Base-by-base conservation (phyloP, 2,113 vertebrate species). In the Taurulus bubalis region DNA sequence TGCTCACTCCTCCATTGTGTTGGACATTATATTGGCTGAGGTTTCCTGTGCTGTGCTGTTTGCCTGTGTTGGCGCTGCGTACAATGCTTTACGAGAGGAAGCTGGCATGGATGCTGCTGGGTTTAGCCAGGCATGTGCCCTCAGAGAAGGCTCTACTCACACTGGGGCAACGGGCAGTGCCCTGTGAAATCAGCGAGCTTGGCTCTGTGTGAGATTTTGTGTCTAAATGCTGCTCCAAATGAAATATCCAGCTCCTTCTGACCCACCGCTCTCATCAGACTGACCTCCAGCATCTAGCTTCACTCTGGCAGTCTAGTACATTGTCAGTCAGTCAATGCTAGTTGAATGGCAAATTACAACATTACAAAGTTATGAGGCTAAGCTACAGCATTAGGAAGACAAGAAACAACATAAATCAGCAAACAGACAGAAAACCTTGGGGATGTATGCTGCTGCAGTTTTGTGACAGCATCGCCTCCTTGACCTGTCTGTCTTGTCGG, bases 401-500 rank as follows among this genome's bases (percentile, higher is more conserved):
- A 64, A 36, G 53, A 64, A 24, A 40, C 36, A 62, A 30, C 51
- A 68, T 53, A 0, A 58, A 28, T 71, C 22, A 11, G 36, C 66
- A 75, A 24, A 45, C 8, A 62, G 42, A 45, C 40, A 63, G 45
- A 34, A 4, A 79, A n/a, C 26, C 71, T 75, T 20, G 51, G 0
- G 40, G 49, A 12, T 47, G n/a, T 38, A 1, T 60, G 36, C 55
- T 32, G 60, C 73, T 64, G 62, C 59, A 24, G 58, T 28, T 63
- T 24, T 60, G 28, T 65, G 26, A 70, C 65, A 28, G 24, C 72
- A 51, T 73, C 34, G 0, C 22, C 30, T 65, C 56, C 66, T 58
- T 70, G 83, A 80, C 72, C 78, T 30, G 62, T 74, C 63, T 79
- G 77, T 65, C 77, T 68, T 56, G 47, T 72, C 10, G 8, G 47